Conservation (phyloP, 1,140 invertebrate species). For the Arion vulgaris region DNA sequence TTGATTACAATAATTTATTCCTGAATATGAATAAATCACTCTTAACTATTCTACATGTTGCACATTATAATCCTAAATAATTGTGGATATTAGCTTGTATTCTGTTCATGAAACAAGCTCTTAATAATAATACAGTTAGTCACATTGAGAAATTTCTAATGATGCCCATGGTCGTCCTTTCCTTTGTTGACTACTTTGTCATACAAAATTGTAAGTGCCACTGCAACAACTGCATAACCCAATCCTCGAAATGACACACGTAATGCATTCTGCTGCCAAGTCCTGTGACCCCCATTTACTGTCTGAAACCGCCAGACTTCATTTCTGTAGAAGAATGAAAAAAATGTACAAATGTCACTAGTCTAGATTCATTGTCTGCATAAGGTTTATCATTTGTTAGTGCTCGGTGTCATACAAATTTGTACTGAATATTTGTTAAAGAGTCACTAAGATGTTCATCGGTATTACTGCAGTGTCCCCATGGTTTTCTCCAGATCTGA, state of each 20-base stretch:
- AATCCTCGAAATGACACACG: constrained; percentile 77
- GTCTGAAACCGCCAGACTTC: constrained; percentile 82
- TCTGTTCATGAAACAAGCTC: neutral
- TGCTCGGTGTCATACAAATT: no score
- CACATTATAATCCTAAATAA: no score
- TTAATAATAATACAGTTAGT: neutral
- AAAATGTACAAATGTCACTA: neutral
- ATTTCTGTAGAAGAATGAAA: constrained; percentile 76
- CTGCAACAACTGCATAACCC: constrained; percentile 77
- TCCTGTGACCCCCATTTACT: constrained; percentile 72
- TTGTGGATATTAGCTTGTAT: no score
- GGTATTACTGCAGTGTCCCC: no score
- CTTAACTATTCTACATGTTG: no score
- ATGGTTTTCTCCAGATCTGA: no score
- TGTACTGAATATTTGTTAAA: no score
- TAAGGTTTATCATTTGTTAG: no score
- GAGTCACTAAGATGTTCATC: no score
- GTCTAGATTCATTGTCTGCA: no score
- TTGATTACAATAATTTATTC: no score
- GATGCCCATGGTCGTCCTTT: constrained; percentile 23
- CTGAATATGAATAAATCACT: no score
- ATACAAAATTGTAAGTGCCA: constrained; percentile 78
- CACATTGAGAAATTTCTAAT: neutral
- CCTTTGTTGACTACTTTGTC: constrained; percentile 67
- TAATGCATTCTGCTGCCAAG: constrained; percentile 44